Conservation (phyloP, 2,888 invertebrate genomes). For the Drosophila melanosoma region DNA sequence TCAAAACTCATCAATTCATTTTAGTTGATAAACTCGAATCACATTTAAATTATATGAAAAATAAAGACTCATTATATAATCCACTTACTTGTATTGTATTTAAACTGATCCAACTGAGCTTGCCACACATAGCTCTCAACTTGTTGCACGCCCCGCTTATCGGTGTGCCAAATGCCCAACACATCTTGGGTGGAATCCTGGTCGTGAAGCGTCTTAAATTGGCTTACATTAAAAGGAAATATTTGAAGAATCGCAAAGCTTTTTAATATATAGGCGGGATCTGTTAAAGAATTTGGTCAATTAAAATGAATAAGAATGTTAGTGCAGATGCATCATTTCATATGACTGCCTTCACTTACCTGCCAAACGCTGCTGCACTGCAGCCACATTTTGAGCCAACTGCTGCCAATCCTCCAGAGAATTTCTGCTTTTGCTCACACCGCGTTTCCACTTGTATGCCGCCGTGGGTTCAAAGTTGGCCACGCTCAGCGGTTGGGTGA, state of each 20-base stretch:
- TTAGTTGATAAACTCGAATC: constrained; percentile 55
- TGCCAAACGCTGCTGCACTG: constrained; percentile 55
- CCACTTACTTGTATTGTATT: constrained; percentile 75
- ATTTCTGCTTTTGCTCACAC: constrained; percentile 2
- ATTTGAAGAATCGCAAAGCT: constrained; percentile 78
- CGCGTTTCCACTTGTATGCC: constrained; percentile 47
- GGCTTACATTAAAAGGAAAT: constrained; percentile 55
- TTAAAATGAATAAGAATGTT: not conserved
- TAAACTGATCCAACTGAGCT: constrained; percentile 54
- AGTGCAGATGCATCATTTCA: not conserved
- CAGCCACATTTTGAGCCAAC: constrained; percentile 46
- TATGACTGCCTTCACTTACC: constrained; percentile 35
- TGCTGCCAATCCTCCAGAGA: constrained; percentile 35
- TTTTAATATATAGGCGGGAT: constrained; percentile 65
- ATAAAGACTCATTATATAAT: constrained; percentile 58
- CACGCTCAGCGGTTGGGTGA: constrained; percentile 69
- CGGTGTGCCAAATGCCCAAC: constrained; percentile 61
- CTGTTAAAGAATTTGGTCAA: constrained; percentile 6
- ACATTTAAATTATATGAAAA: constrained; percentile 51
- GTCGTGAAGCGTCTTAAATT: constrained; percentile 52
- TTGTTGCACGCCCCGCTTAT: constrained; percentile 7
- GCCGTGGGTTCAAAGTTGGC: constrained; percentile 59
- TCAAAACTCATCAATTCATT: constrained; percentile 32
- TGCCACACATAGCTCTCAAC: constrained; percentile 76
- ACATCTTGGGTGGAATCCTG: constrained; percentile 61